Conservation (phyloP, 2,113 vertebrate genomes). For the Megaptera novaeangliae region DNA sequence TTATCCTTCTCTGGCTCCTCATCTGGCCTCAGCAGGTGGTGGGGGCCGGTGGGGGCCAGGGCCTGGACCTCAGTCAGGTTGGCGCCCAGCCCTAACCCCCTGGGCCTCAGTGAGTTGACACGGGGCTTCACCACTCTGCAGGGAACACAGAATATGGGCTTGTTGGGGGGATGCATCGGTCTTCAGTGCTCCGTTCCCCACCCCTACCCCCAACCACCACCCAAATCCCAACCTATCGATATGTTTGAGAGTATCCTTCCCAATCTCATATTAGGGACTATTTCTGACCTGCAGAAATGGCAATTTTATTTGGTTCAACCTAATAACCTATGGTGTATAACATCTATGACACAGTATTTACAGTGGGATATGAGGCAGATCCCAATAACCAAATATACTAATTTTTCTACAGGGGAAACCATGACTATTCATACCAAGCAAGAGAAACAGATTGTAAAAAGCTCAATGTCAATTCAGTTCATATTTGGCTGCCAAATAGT, state of each 20-base stretch:
- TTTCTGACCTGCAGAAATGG: not conserved
- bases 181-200: not conserved
- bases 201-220: not conserved
- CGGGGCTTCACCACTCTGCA: conserved; percentile 87
- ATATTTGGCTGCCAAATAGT: not conserved
- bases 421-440: not conserved
- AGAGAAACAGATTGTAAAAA: not conserved
- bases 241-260: not conserved
- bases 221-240: not conserved
- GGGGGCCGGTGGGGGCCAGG: conserved; percentile 75
- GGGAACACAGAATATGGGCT: not conserved
- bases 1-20: conserved; percentile 52
- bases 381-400: not conserved
- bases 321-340: not conserved
- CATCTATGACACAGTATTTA: not conserved
- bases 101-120: conserved; percentile 87
- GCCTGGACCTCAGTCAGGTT: conserved; percentile 83
- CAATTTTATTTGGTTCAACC: not conserved
- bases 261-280: not conserved
- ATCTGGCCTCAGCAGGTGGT: conserved; percentile 62
- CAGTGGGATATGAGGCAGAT: not conserved
- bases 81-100: conserved; percentile 89
- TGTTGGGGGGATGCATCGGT: not conserved
- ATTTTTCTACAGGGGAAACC: not conserved
- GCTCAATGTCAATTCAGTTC: not conserved